Percentiles rank a stretch among this genome's conserved stretches.
These are phyloP conservation scores for Eretmochelys imbricata DNA, from an alignment of 2,113 vertebrate genomes.

Conservation along the genomic window DNA sequence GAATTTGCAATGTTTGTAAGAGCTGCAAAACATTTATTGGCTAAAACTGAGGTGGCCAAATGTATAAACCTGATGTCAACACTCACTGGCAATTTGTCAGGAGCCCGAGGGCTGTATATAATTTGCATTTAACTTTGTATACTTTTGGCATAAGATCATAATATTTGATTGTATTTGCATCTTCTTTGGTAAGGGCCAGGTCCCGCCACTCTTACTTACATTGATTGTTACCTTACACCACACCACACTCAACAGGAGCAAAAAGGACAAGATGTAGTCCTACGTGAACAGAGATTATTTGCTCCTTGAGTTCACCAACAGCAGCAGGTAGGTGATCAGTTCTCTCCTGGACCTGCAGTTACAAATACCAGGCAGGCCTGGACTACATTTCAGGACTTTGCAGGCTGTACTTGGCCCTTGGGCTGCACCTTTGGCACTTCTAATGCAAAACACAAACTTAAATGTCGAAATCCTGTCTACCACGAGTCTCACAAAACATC, in stretches of 20 bases:
- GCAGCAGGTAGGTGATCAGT: background rate
- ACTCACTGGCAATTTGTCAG: background rate
- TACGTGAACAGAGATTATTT: background rate
- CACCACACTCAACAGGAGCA: background rate
- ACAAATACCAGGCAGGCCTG: background rate
- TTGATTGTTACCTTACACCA: background rate
- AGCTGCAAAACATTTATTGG: background rate
- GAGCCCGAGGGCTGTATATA: background rate
- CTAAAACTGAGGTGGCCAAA: background rate
- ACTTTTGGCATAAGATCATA: background rate
- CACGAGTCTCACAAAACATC: constrained; percentile 60
- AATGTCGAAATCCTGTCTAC: constrained; percentile 42
- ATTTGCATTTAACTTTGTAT: background rate
- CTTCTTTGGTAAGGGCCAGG: background rate
- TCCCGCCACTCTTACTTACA: background rate
- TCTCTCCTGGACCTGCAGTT: background rate
- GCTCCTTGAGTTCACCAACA: background rate
- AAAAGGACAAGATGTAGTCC: background rate
- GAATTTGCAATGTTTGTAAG: background rate
- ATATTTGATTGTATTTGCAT: background rate
- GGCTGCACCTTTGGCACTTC: constrained; percentile 47
- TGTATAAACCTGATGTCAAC: background rate
- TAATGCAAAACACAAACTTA: constrained; percentile 29
- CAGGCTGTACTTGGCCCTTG: constrained; percentile 52
- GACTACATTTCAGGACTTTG: constrained; percentile 33